phyloP scores from a whole-genome alignment of 1,140 invertebrate species.

The Hyposmocoma kahamanoa region DNA sequence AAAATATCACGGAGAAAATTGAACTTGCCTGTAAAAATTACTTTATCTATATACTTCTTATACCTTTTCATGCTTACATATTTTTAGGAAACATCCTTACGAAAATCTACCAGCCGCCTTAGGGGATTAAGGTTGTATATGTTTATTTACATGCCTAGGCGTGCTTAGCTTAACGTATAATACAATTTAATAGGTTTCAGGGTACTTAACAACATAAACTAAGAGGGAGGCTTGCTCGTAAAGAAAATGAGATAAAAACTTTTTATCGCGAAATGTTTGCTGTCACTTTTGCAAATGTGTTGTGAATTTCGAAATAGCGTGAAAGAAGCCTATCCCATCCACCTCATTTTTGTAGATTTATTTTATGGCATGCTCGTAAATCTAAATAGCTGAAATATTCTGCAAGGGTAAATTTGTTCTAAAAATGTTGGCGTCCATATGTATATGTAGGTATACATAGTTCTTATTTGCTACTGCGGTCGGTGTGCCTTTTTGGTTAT shows the following conservation, averaged over 20 bases:
- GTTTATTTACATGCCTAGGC: background rate
- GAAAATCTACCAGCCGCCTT: background rate
- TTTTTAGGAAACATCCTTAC: no score
- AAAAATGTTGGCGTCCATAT: background rate
- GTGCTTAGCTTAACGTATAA: background rate
- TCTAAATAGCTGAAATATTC: conserved; percentile 17
- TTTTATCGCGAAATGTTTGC: conserved; percentile 10
- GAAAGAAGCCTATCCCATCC: conserved; percentile 8
- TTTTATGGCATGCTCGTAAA: conserved; percentile 17
- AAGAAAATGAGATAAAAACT: conserved; percentile 12
- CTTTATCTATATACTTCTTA: no score
- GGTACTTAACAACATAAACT: background rate
- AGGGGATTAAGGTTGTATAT: background rate
- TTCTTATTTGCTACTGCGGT: background rate
- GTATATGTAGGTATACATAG: background rate
- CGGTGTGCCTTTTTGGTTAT: background rate
- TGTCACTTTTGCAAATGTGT: conserved; percentile 13
- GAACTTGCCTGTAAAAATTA: no score
- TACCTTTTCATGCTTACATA: no score
- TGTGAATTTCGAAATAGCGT: conserved; percentile 12
- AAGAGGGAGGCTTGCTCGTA: background rate
- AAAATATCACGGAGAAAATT: no score
- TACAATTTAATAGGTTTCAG: background rate
- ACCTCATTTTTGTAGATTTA: conserved; percentile 16
- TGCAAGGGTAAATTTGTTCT: background rate